A percentile compares a stretch with the other conserved stretches of the same genome.
phyloP scores from a whole-genome alignment of 1,140 invertebrate genomes.

The Dendroctonus valens region DNA sequence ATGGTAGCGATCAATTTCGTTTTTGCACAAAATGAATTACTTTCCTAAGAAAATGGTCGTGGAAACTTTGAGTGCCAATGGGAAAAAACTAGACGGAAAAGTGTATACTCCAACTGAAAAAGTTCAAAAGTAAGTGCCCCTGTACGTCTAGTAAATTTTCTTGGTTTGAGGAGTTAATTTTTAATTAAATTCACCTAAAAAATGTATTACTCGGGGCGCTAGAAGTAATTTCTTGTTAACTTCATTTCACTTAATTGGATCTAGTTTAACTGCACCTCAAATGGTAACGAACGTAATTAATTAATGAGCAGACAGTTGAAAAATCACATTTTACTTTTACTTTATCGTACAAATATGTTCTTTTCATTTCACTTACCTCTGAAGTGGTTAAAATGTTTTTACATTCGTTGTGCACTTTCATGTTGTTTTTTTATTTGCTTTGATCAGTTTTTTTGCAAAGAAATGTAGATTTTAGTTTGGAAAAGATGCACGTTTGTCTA shows the following conservation, averaged over 20 bases:
- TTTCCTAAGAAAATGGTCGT: constrained; percentile 4
- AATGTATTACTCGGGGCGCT: not conserved
- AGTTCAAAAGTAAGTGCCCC: constrained; percentile 14
- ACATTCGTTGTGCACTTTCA: too few species aligned
- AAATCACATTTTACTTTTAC: too few species aligned
- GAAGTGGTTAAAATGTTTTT: too few species aligned
- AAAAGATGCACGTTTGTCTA: too few species aligned
- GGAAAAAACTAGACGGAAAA: not conserved
- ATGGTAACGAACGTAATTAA: not conserved
- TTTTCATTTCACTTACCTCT: too few species aligned
- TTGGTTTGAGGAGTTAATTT: not conserved
- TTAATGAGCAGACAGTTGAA: too few species aligned
- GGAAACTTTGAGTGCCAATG: constrained; percentile 14
- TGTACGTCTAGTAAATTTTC: not conserved
- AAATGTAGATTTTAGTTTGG: too few species aligned
- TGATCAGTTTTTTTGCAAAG: too few species aligned
- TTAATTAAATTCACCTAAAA: not conserved
- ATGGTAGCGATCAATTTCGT: too few species aligned
- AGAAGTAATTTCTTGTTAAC: not conserved
- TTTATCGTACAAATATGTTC: too few species aligned
- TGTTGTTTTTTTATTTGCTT: too few species aligned
- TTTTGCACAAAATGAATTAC: constrained; percentile 5
- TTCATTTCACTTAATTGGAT: not conserved
- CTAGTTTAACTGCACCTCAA: not conserved
- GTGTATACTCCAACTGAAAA: constrained; percentile 10